Evolutionary conservation across 1,140 invertebrate genomes (phyloP).

Genomic region (Drosophila trapezifrons): DNA sequence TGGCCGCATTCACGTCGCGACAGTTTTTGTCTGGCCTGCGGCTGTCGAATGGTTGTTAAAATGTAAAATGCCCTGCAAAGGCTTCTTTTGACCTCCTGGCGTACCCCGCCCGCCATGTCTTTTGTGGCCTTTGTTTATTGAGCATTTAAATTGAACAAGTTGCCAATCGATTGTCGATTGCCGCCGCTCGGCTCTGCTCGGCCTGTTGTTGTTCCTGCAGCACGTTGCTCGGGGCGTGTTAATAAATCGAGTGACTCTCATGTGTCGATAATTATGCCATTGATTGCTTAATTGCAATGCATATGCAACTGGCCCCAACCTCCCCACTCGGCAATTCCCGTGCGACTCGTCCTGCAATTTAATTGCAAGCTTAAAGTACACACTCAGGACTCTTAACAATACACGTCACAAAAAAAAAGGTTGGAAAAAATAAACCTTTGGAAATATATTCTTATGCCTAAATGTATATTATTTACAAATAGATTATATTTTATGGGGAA

Average conservation of each 20-base stretch:
- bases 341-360: slow-evolving; percentile 50
- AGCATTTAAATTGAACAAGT: slow-evolving; percentile 75
- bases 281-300: slow-evolving; percentile 81
- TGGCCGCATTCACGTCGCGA: slow-evolving; percentile 60
- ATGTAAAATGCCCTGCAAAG: slow-evolving; percentile 8
- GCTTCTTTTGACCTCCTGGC: slow-evolving; percentile 16
- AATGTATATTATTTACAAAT: no score
- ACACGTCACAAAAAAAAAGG: background rate
- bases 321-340: slow-evolving; percentile 7
- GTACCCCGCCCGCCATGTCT: background rate
- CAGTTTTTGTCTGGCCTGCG: slow-evolving; percentile 40
- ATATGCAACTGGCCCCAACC: slow-evolving; percentile 46
- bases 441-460: no score
- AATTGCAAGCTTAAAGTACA: slow-evolving; percentile 64
- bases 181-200: background rate
- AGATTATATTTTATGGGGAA: no score
- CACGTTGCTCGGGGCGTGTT: slow-evolving; percentile 61
- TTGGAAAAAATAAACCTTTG: background rate
- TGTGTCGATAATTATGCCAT: slow-evolving; percentile 80
- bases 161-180: slow-evolving; percentile 54
- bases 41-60: slow-evolving; percentile 5
- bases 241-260: slow-evolving; percentile 80
- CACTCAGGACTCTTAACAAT: slow-evolving; percentile 43
- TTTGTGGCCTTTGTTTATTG: slow-evolving; percentile 56
- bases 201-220: background rate